Evolutionary conservation across 2,797 vertebrate species (phyloP).

Genomic region (Chelon labrosus): DNA sequence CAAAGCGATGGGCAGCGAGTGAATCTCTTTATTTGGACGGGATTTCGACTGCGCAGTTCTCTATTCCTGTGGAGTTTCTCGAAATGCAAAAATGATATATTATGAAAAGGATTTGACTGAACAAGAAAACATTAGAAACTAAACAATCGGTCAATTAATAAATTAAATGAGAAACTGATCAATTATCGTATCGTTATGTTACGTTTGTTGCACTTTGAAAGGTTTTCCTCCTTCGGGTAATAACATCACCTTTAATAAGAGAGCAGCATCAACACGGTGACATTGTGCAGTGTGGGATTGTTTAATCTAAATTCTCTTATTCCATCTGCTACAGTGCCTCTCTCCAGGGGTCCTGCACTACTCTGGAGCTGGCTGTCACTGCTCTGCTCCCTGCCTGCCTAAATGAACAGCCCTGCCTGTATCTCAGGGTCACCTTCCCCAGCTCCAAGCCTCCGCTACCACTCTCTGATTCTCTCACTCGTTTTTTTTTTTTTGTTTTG

Average conservation of each 20-base stretch:
- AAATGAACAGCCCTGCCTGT: slow-evolving; percentile 72
- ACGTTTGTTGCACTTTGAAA: neutral
- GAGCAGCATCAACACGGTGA: slow-evolving; percentile 51
- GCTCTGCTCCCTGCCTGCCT: slow-evolving; percentile 72
- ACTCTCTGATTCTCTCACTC: slow-evolving; percentile 2
- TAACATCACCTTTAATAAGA: slow-evolving; percentile 45
- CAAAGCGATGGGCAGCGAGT: too few species aligned
- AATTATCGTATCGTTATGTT: too few species aligned
- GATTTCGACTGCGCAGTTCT: too few species aligned
- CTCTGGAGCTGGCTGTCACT: slow-evolving; percentile 73
- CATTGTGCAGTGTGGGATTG: slow-evolving; percentile 61
- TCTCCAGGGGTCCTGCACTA: slow-evolving; percentile 75
- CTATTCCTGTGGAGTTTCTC: too few species aligned
- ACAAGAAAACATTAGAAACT: too few species aligned
- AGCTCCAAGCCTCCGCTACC: slow-evolving; percentile 36
- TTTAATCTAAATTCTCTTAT: slow-evolving; percentile 77
- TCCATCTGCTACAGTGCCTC: slow-evolving; percentile 74
- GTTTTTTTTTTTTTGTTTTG: slow-evolving; percentile 1
- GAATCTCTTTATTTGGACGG: too few species aligned
- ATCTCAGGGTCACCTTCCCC: slow-evolving; percentile 82
- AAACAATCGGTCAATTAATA: too few species aligned
- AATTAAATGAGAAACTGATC: too few species aligned
- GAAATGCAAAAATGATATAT: too few species aligned
- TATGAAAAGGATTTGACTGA: too few species aligned
- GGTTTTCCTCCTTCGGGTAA: slow-evolving; percentile 26